These are phyloP conservation scores for Stichodactyla mertensii DNA, from an alignment of 64 coral and sea anemone species.

Conservation along the genomic window DNA sequence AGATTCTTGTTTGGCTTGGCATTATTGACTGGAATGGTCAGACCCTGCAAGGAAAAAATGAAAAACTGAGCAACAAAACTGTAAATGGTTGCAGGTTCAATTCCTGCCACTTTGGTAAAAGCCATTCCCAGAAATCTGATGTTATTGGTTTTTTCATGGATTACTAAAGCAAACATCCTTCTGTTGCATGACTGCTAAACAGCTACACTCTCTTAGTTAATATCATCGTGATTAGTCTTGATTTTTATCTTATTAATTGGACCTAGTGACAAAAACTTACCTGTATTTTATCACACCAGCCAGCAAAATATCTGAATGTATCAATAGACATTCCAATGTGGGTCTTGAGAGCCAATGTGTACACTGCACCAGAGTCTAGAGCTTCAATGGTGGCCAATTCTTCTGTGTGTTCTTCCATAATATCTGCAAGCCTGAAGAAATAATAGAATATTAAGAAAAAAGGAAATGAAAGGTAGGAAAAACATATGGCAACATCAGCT, in stretches of 20 bases:
- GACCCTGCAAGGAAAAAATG: constrained; percentile 44
- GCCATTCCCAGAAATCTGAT: too few relatives aligned
- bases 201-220: too few relatives aligned
- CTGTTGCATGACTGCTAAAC: too few relatives aligned
- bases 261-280: constrained; percentile 16
- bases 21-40: constrained; percentile 90
- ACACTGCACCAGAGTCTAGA: constrained; percentile 93
- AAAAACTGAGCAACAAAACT: not conserved
- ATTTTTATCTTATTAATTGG: too few relatives aligned
- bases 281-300: constrained; percentile 99
- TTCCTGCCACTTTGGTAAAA: too few relatives aligned
- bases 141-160: too few relatives aligned
- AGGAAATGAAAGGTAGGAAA: too few relatives aligned
- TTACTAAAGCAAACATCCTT: too few relatives aligned
- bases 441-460: too few relatives aligned
- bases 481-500: too few relatives aligned
- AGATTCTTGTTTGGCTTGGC: constrained; percentile 94
- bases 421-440: constrained; percentile 62
- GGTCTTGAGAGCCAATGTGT: constrained; percentile 92
- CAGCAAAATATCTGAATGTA: constrained; percentile 92
- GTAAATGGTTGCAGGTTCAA: not conserved
- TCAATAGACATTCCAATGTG: constrained; percentile 99
- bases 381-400: constrained; percentile 94
- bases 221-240: too few relatives aligned
- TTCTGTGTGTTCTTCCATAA: constrained; percentile 92